Conservation (phyloP, 2,797 vertebrate species). For the Catostomus latipinnis region DNA sequence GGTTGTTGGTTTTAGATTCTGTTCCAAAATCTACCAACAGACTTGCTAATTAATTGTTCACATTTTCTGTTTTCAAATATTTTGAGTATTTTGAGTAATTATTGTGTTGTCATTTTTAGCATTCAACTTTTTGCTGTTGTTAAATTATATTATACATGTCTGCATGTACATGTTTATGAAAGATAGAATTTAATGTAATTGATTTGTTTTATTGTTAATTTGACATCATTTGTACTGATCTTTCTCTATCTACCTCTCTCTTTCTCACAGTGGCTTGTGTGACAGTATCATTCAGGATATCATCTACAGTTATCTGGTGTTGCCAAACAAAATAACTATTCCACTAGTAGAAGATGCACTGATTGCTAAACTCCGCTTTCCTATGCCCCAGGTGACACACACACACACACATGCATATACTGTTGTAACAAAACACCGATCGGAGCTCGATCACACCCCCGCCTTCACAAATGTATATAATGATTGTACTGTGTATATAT, state of each 20-base stretch:
- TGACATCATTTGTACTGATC: background rate
- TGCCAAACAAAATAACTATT: slow-evolving; percentile 92
- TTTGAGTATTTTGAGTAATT: no score
- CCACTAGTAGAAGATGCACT: slow-evolving; percentile 88
- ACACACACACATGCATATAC: slow-evolving; percentile 5
- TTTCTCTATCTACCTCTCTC: background rate
- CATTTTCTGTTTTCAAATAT: no score
- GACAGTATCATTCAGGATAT: slow-evolving; percentile 93
- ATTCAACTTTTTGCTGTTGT: no score
- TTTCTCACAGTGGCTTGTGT: slow-evolving; percentile 83
- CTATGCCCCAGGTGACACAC: slow-evolving; percentile 87
- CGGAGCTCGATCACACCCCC: no score
- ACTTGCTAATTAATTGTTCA: no score
- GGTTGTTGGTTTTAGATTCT: no score
- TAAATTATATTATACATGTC: no score
- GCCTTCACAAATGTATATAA: no score
- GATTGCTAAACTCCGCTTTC: slow-evolving; percentile 87
- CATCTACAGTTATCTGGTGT: slow-evolving; percentile 89
- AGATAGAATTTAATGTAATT: background rate
- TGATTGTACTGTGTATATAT: no score
- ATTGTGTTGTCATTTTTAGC: no score
- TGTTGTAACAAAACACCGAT: no score
- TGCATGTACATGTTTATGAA: background rate
- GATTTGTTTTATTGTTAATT: background rate
- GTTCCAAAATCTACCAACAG: no score